Percentiles rank a stretch among this genome's conserved stretches.
Evolutionary conservation across 2,888 invertebrate species (phyloP).

Genomic region (Pollenia griseotomentosa): DNA sequence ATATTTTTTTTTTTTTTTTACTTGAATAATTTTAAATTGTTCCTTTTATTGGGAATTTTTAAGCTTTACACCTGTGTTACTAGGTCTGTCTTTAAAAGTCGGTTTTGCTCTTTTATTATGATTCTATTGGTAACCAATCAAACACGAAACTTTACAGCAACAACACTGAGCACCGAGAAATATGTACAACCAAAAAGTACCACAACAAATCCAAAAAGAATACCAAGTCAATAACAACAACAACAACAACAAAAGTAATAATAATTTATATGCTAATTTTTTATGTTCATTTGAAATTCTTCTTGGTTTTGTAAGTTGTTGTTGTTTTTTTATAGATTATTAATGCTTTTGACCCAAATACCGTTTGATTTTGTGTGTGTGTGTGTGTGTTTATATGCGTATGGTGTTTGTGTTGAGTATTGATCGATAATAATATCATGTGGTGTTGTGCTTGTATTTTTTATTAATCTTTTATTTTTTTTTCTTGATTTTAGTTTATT

Average conservation of each 20-base stretch:
- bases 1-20: background rate
- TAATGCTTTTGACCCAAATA: slow-evolving; percentile 82
- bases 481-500: background rate
- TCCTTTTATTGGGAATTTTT: slow-evolving; percentile 1
- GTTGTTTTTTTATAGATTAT: slow-evolving; percentile 78
- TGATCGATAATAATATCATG: slow-evolving; percentile 55
- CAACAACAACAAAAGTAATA: slow-evolving; percentile 43
- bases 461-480: slow-evolving; percentile 18
- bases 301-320: slow-evolving; percentile 68
- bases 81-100: background rate
- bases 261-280: slow-evolving; percentile 76
- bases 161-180: slow-evolving; percentile 5
- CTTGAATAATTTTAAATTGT: slow-evolving; percentile 2
- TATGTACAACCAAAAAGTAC: background rate
- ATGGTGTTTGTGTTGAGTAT: slow-evolving; percentile 1
- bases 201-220: slow-evolving; percentile 43
- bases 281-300: slow-evolving; percentile 67
- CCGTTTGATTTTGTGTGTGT: slow-evolving; percentile 74
- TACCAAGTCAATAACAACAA: slow-evolving; percentile 2
- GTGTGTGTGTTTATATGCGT: background rate
- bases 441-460: slow-evolving; percentile 26
- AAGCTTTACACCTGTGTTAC: slow-evolving; percentile 55
- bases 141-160: slow-evolving; percentile 49
- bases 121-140: slow-evolving; percentile 64
- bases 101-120: slow-evolving; percentile 38